phyloP scores from a whole-genome alignment of 1,140 invertebrate species.

The Drosophila kohkoa region DNA sequence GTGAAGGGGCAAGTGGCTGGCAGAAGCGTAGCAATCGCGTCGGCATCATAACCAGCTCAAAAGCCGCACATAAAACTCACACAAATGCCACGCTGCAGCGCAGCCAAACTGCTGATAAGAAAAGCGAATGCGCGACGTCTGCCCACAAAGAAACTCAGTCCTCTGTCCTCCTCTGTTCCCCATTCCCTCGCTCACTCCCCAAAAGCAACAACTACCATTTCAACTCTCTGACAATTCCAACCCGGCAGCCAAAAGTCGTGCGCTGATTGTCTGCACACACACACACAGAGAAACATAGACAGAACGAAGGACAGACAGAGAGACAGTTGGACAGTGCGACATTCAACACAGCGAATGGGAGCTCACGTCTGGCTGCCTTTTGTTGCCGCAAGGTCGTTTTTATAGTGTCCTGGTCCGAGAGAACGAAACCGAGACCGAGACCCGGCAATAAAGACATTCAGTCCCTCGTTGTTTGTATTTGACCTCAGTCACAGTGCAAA shows the following conservation, averaged over 20 bases:
- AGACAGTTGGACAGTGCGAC: constrained; percentile 4
- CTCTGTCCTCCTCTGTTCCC: background rate
- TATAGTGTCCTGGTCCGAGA: constrained; percentile 64
- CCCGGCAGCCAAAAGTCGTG: constrained; percentile 53
- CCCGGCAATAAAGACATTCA: constrained; percentile 52
- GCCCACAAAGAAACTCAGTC: constrained; percentile 16
- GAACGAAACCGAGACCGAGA: background rate
- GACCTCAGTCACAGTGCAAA: constrained; percentile 68
- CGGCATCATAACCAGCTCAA: constrained; percentile 76
- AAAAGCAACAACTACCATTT: constrained; percentile 1
- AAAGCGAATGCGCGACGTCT: constrained; percentile 59
- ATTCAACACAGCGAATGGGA: constrained; percentile 16
- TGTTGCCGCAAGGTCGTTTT: constrained; percentile 80
- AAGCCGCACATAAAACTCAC: constrained; percentile 81
- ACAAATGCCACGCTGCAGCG: constrained; percentile 78
- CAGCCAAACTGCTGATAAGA: constrained; percentile 76
- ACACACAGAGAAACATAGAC: constrained; percentile 14
- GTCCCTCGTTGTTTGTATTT: constrained; percentile 66
- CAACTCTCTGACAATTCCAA: constrained; percentile 21
- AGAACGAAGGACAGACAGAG: constrained; percentile 12
- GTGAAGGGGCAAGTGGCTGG: background rate
- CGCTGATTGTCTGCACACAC: constrained; percentile 57
- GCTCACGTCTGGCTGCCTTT: constrained; percentile 62
- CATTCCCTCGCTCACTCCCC: background rate
- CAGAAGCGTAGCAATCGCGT: constrained; percentile 55